These are phyloP conservation scores for Regulus satrapa DNA, from an alignment of 2,113 vertebrate species.

Conservation along the genomic window DNA sequence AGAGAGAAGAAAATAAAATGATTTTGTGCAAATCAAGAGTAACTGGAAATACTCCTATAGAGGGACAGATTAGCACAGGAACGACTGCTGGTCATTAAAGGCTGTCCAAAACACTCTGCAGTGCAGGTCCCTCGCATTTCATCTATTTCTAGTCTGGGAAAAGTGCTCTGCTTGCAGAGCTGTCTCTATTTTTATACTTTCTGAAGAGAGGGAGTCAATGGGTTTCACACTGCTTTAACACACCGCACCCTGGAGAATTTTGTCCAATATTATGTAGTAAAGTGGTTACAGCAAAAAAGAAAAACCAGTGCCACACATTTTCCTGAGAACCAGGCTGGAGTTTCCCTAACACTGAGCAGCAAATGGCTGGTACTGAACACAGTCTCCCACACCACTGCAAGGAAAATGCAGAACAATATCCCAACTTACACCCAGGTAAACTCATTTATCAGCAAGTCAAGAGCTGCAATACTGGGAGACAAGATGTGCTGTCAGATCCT, in stretches of 20 bases:
- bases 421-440: background rate
- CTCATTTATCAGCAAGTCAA: background rate
- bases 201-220: background rate
- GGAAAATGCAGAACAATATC: background rate
- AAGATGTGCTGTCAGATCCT: background rate
- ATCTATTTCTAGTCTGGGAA: background rate
- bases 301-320: background rate
- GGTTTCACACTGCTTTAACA: background rate
- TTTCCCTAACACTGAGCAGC: background rate
- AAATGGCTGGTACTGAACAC: background rate
- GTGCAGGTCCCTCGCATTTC: background rate
- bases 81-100: background rate
- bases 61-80: constrained; percentile 7
- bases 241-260: background rate
- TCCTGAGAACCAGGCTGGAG: background rate
- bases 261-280: background rate
- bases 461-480: background rate
- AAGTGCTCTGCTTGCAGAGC: background rate
- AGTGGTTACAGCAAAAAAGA: background rate
- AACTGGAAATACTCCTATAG: constrained; percentile 3
- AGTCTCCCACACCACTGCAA: background rate
- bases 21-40: background rate
- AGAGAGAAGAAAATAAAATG: constrained; percentile 7
- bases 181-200: background rate
- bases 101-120: background rate